phyloP scores from a whole-genome alignment of 2,113 vertebrate genomes.

The Falcunculus frontatus region DNA sequence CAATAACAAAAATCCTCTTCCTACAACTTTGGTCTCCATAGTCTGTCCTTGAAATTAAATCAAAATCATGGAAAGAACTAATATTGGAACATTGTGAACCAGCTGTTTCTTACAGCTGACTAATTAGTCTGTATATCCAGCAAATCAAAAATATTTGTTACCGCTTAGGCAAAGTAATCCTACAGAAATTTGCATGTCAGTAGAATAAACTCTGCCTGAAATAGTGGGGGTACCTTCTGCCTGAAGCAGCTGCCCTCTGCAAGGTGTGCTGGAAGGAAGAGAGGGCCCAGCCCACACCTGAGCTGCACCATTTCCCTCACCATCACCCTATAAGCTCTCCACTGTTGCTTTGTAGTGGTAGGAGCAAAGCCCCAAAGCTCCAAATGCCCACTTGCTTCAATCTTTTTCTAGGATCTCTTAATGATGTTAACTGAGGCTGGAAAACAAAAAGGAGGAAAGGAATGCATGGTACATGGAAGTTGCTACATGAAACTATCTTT shows the following conservation, averaged over 20 bases:
- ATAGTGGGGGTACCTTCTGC: background rate
- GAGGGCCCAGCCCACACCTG: background rate
- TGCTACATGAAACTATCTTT: background rate
- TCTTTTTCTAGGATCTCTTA: background rate
- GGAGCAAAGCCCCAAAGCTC: background rate
- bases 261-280: background rate
- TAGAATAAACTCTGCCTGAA: background rate
- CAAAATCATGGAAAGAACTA: conserved; percentile 38
- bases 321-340: background rate
- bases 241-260: background rate
- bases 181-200: background rate
- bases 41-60: conserved; percentile 43
- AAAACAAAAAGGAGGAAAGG: background rate
- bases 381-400: background rate
- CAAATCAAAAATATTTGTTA: conserved; percentile 61
- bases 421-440: background rate
- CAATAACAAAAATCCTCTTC: background rate
- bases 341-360: background rate
- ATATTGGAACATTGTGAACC: conserved; percentile 46
- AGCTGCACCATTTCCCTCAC: background rate
- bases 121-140: conserved; percentile 36
- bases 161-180: background rate
- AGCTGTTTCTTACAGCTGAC: conserved; percentile 63
- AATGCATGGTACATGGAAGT: background rate
- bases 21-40: conserved; percentile 33